These are phyloP conservation scores for Melanotaenia maccullochi DNA, from an alignment of 2,797 vertebrate genomes.

Conservation along the genomic window DNA sequence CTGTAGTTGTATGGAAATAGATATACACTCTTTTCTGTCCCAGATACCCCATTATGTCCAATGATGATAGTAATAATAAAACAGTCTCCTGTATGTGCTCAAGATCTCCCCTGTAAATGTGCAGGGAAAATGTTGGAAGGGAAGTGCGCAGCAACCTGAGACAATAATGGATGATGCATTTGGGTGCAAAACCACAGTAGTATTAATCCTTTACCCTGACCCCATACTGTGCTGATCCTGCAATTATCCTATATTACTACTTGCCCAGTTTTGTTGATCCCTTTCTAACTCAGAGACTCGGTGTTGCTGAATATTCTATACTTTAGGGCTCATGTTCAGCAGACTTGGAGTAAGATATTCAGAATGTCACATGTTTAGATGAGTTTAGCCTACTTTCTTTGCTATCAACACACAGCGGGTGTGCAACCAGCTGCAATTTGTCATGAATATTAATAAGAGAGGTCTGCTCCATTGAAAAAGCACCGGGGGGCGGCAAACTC, in stretches of 20 bases:
- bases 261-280: conserved; percentile 21
- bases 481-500: conserved; percentile 51
- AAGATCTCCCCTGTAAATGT: conserved; percentile 35
- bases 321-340: not conserved
- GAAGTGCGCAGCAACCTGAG: conserved; percentile 18
- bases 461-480: conserved; percentile 45
- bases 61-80: conserved; percentile 55
- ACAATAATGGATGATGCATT: conserved; percentile 45
- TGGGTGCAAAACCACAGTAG: conserved; percentile 43
- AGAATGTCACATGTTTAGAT: conserved; percentile 10
- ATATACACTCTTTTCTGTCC: conserved; percentile 34
- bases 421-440: conserved; percentile 13
- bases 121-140: conserved; percentile 20
- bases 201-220: conserved; percentile 54
- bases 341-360: conserved; percentile 4
- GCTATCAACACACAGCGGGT: not conserved
- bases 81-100: conserved; percentile 50
- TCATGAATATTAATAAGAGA: conserved; percentile 52
- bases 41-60: conserved; percentile 8
- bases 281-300: not conserved
- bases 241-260: conserved; percentile 20
- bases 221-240: conserved; percentile 51
- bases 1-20: conserved; percentile 59
- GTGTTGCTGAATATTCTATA: not conserved
- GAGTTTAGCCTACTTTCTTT: not conserved